Conservation (phyloP, 1,140 invertebrate species). For the Meloidogyne chitwoodi region DNA sequence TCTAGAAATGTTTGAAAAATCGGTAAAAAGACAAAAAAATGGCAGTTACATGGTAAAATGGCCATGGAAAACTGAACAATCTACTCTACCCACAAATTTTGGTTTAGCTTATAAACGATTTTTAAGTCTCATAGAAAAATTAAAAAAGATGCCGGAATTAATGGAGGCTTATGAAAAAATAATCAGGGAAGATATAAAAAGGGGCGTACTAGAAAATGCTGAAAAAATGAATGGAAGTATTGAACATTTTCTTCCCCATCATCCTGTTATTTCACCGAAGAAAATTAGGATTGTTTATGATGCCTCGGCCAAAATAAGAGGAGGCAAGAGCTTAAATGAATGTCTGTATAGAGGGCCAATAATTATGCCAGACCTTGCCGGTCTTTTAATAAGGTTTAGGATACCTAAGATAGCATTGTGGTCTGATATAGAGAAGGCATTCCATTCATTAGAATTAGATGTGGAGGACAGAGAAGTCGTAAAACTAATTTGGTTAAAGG, state of each 20-base stretch:
- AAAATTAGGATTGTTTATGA: slow-evolving; percentile 61
- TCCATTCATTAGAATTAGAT: slow-evolving; percentile 15
- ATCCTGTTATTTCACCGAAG: slow-evolving; percentile 33
- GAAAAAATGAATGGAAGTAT: too few relatives aligned
- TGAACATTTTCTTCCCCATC: not conserved
- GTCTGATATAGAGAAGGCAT: slow-evolving; percentile 40
- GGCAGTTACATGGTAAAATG: not conserved
- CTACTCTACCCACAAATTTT: not conserved
- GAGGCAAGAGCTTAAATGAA: slow-evolving; percentile 57
- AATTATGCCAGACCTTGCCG: slow-evolving; percentile 28
- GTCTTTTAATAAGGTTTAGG: slow-evolving; percentile 32
- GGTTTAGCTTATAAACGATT: not conserved
- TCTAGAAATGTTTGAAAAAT: not conserved
- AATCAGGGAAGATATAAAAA: too few relatives aligned
- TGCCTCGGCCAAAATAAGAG: slow-evolving; percentile 45
- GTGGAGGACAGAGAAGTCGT: slow-evolving; percentile 8
- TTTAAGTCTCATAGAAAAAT: not conserved
- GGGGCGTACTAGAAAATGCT: too few relatives aligned
- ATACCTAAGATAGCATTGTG: not conserved
- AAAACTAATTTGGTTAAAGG: slow-evolving; percentile 14
- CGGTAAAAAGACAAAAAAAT: not conserved
- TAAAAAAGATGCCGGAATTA: not conserved
- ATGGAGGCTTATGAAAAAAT: too few relatives aligned
- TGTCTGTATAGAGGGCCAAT: slow-evolving; percentile 37
- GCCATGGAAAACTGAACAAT: not conserved